These are phyloP conservation scores for Ypsolopha scabrella DNA, from an alignment of 2,888 invertebrate genomes.

Conservation along the genomic window DNA sequence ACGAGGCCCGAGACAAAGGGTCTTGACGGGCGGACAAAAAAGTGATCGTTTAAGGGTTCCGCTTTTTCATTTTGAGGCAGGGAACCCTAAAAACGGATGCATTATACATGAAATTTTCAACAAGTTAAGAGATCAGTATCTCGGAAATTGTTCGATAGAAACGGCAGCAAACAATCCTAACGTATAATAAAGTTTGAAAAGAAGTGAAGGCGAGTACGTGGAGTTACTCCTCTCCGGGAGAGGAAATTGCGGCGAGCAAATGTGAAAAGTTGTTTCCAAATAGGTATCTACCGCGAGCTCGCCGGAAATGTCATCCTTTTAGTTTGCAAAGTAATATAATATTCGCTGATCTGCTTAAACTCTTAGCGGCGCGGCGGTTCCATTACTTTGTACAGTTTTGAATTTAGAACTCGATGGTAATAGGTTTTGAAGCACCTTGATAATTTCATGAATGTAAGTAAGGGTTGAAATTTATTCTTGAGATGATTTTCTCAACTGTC, in stretches of 20 bases:
- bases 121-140: too few species aligned
- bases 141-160: too few species aligned
- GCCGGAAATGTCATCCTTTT: constrained; percentile 7
- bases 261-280: constrained; percentile 38
- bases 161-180: neutral
- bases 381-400: neutral
- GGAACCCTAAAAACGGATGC: too few species aligned
- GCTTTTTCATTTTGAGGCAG: too few species aligned
- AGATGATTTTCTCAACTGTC: too few species aligned
- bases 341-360: constrained; percentile 1
- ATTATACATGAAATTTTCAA: too few species aligned
- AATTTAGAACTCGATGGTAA: neutral
- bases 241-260: constrained; percentile 43
- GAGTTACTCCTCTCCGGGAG: constrained; percentile 12
- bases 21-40: too few species aligned
- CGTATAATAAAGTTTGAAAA: constrained; percentile 8
- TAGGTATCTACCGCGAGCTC: constrained; percentile 9
- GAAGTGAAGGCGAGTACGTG: constrained; percentile 7
- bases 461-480: neutral
- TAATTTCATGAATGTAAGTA: neutral
- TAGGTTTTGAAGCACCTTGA: neutral
- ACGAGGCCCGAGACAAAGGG: too few species aligned
- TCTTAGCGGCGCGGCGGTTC: neutral
- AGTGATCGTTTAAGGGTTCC: too few species aligned
- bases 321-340: constrained; percentile 4